These are phyloP conservation scores for Tinea semifulvella DNA, from an alignment of 2,888 invertebrate genomes.

Conservation along the genomic window DNA sequence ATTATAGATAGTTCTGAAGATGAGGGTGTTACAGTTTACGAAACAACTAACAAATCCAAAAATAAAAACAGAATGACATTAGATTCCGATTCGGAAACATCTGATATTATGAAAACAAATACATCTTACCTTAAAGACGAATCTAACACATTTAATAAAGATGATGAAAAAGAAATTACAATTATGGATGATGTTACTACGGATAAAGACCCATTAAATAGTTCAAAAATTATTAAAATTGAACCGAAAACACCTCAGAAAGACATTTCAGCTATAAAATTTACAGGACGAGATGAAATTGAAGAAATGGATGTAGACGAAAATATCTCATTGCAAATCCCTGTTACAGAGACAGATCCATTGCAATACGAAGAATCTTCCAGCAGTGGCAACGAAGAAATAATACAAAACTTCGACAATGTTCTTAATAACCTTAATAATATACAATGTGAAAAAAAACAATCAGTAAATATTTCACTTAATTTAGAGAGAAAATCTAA, in stretches of 20 bases:
- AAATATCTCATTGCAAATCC: conserved; percentile 30
- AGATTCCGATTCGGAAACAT: conserved; percentile 30
- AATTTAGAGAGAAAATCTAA: conserved; percentile 37
- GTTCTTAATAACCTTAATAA: conserved; percentile 39
- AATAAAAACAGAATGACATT: conserved; percentile 39
- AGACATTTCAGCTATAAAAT: conserved; percentile 31
- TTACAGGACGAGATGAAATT: conserved; percentile 30
- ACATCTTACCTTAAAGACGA: conserved; percentile 28
- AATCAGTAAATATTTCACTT: conserved; percentile 36
- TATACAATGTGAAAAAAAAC: conserved; percentile 29
- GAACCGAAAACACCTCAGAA: conserved; percentile 45
- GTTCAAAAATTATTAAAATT: conserved; percentile 30
- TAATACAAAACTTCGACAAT: conserved; percentile 44
- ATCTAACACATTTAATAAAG: conserved; percentile 30
- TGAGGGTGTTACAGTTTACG: background rate
- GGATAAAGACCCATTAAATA: conserved; percentile 36
- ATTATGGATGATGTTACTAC: conserved; percentile 25
- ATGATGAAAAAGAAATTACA: conserved; percentile 46
- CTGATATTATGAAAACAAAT: conserved; percentile 16
- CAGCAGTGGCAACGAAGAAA: conserved; percentile 42
- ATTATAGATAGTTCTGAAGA: background rate
- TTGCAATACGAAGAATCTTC: conserved; percentile 27
- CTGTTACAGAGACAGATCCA: conserved; percentile 35
- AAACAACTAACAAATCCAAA: conserved; percentile 24
- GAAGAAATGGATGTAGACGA: conserved; percentile 35